phyloP scores from a whole-genome alignment of 2,888 invertebrate species.

The Noctua janthe region DNA sequence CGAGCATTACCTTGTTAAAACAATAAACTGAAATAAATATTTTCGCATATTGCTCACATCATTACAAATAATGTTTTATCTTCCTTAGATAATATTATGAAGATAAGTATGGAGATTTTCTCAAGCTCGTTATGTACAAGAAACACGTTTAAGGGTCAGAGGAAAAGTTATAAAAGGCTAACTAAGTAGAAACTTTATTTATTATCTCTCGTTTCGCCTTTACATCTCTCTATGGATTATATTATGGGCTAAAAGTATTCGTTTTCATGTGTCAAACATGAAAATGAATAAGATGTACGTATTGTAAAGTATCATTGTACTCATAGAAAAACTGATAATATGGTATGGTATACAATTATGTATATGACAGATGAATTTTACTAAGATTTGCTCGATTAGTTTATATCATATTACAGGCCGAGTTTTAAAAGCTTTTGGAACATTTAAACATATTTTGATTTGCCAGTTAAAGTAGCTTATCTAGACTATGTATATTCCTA shows the following conservation, averaged over 20 bases:
- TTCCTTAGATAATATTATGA: background rate
- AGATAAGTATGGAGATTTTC: constrained; percentile 26
- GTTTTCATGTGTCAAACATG: background rate
- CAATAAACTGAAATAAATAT: background rate
- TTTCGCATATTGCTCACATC: background rate
- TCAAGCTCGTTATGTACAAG: constrained; percentile 27
- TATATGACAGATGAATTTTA: no score
- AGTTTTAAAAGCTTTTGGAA: no score
- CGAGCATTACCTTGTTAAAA: background rate
- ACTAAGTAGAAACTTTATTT: constrained; percentile 32
- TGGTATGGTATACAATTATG: no score
- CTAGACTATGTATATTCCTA: no score
- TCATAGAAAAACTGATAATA: no score
- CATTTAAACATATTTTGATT: no score
- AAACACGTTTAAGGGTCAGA: constrained; percentile 49
- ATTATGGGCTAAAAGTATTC: background rate
- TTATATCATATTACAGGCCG: no score
- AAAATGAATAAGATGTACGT: no score
- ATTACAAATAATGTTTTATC: background rate
- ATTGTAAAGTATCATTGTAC: no score
- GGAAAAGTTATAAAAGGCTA: constrained; percentile 41
- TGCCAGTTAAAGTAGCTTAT: no score
- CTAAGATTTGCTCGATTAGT: no score
- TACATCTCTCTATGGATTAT: background rate
- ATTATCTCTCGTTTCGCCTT: constrained; percentile 7